Evolutionary conservation across 2,888 invertebrate genomes (phyloP), one percentile per base, ranked within the genome.

Genomic region (Gymnocheta viridis): DNA sequence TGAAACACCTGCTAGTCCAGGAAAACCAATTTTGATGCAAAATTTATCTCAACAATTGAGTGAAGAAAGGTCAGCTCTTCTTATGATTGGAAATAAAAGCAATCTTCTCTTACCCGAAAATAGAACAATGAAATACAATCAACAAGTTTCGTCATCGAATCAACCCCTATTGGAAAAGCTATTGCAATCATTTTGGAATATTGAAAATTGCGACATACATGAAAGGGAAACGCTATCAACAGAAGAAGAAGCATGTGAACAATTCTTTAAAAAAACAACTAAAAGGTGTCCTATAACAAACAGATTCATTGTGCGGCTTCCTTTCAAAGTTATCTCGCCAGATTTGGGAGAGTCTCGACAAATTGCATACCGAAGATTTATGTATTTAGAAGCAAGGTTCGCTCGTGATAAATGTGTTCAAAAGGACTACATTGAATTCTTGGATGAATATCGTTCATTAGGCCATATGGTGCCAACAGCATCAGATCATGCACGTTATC

Each of bases 241-340:
- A n/a, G 81, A 82, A 32, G 76, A 76, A 66, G 17, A n/a, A 4
- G 22, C 10, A 6, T 78, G 67, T 22, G 67, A 82, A 73, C 29
- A 44, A 27, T 60, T 67, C 4, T 78, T 69, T 44, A 35, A 32
- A 24, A 35, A 70, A 7, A 76, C 82, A 29, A 44, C 56, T 17
- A 47, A 38, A 58, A 32, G 72, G 22, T 81, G 80, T 29, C 41
- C 67, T 10, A 38, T 17, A 27, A 70, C 70, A 58, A 54, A 29
- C 27, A 69, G 73, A 78, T 73, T 60, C 32, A 76, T 82, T n/a
- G 73, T 66, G n/a, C 69, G 73, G 1, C 32, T 62, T 12, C 82
- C 62, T 7, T 74, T 60, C 12, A 67, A 58, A 1, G 35, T 38
- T 6, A 5, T 2, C 4, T 35, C 47, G n/a, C 49, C 49, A 47